phyloP scores from a whole-genome alignment of 2,113 vertebrate genomes.

The Bombycilla garrulus region DNA sequence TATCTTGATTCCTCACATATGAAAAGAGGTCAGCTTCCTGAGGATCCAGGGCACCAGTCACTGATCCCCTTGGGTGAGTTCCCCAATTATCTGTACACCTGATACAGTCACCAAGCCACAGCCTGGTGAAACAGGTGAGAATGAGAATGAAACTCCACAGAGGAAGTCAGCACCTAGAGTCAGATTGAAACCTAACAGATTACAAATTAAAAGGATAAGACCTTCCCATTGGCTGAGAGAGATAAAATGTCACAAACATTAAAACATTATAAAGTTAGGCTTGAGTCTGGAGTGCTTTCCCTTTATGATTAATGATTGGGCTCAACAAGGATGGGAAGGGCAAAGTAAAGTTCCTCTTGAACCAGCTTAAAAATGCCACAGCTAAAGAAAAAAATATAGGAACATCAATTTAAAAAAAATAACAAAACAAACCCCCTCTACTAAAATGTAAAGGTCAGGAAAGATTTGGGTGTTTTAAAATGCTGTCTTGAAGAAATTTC shows the following conservation, averaged over 20 bases:
- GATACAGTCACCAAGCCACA: background rate
- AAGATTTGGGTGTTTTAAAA: slow-evolving; percentile 88
- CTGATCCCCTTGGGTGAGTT: background rate
- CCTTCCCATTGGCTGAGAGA: slow-evolving; percentile 61
- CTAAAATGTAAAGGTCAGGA: slow-evolving; percentile 84
- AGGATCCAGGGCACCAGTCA: background rate
- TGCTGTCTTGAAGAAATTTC: slow-evolving; percentile 84
- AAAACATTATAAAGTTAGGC: slow-evolving; percentile 75
- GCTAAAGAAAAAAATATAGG: slow-evolving; percentile 70
- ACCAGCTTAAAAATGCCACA: slow-evolving; percentile 82
- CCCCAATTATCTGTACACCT: background rate
- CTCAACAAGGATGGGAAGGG: slow-evolving; percentile 70
- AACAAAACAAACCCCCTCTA: slow-evolving; percentile 62
- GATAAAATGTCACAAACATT: slow-evolving; percentile 77
- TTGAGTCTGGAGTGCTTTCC: slow-evolving; percentile 65
- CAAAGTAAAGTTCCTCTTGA: slow-evolving; percentile 75
- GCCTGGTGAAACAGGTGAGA: background rate
- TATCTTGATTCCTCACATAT: background rate
- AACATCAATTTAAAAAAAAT: slow-evolving; percentile 80
- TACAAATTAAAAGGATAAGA: slow-evolving; percentile 68
- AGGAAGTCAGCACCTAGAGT: slow-evolving; percentile 20
- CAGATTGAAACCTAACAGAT: slow-evolving; percentile 46
- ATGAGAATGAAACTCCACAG: background rate
- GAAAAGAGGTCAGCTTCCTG: background rate
- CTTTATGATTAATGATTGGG: slow-evolving; percentile 79